Conservation (phyloP, 2,888 invertebrate genomes). For the Andrena praecox region DNA sequence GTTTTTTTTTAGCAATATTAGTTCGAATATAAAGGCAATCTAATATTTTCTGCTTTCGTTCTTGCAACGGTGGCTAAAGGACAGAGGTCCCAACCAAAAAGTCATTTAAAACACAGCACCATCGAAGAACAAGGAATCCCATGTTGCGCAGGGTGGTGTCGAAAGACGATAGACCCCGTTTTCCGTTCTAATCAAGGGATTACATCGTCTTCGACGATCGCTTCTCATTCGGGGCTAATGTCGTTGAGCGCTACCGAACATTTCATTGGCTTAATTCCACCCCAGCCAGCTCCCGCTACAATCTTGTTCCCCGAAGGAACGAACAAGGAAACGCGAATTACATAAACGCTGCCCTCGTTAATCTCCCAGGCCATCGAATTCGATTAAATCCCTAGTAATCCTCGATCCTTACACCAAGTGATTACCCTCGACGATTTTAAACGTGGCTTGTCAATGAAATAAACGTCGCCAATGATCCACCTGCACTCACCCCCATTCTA, state of each 20-base stretch:
- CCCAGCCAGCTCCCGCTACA: constrained; percentile 21
- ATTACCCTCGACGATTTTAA: neutral
- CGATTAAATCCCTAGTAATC: constrained; percentile 54
- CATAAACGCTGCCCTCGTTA: constrained; percentile 59
- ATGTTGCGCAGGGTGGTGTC: neutral
- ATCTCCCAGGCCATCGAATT: constrained; percentile 60
- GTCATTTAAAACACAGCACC: neutral
- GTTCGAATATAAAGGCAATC: no score
- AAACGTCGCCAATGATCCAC: constrained; percentile 3
- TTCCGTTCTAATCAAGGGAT: constrained; percentile 32
- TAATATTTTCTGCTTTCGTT: no score
- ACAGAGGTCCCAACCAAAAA: neutral
- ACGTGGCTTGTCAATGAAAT: neutral
- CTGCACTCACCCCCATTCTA: constrained; percentile 4
- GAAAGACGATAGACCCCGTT: neutral
- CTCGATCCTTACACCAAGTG: constrained; percentile 26
- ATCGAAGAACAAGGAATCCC: neutral
- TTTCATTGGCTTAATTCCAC: constrained; percentile 43
- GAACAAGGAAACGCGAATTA: constrained; percentile 56
- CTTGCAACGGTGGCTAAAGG: neutral
- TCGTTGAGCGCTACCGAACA: constrained; percentile 25
- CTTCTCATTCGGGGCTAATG: constrained; percentile 8
- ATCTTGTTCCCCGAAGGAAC: constrained; percentile 51
- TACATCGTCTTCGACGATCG: constrained; percentile 25
- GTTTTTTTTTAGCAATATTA: no score